These are phyloP conservation scores for Leptopterna dolabrata DNA, from an alignment of 2,888 invertebrate species.

Conservation along the genomic window DNA sequence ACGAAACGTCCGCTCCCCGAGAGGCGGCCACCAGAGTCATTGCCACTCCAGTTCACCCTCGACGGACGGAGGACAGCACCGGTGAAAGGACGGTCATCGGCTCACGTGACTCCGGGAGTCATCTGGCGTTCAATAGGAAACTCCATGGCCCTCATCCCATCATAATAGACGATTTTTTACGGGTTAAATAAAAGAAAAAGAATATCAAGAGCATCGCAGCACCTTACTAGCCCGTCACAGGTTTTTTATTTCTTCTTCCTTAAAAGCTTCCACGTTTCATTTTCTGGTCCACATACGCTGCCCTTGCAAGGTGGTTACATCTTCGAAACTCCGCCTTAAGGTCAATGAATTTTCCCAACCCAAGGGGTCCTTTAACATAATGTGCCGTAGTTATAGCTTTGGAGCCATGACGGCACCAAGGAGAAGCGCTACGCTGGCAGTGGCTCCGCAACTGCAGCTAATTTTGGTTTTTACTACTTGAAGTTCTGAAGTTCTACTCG, in stretches of 20 bases:
- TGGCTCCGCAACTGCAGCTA: too few species aligned
- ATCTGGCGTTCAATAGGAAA: neutral
- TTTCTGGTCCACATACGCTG: neutral
- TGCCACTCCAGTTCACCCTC: neutral
- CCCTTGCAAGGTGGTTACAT: neutral
- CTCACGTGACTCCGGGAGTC: neutral
- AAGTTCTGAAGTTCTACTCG: too few species aligned
- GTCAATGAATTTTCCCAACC: neutral
- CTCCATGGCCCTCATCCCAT: neutral
- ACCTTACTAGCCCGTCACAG: neutral
- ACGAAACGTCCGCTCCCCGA: neutral
- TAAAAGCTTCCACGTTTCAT: neutral
- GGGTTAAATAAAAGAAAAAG: neutral
- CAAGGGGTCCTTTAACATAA: too few species aligned
- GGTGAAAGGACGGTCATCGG: neutral
- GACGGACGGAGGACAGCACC: neutral
- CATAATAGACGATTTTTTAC: neutral
- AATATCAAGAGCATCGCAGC: neutral
- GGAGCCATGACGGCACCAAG: too few species aligned
- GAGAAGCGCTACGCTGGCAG: too few species aligned
- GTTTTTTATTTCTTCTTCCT: neutral
- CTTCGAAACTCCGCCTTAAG: neutral
- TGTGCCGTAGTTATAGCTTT: too few species aligned
- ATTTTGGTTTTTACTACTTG: too few species aligned
- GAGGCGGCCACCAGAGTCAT: neutral